Conservation (phyloP, 64 coral and sea anemone species). For the Pachyseris speciosa region DNA sequence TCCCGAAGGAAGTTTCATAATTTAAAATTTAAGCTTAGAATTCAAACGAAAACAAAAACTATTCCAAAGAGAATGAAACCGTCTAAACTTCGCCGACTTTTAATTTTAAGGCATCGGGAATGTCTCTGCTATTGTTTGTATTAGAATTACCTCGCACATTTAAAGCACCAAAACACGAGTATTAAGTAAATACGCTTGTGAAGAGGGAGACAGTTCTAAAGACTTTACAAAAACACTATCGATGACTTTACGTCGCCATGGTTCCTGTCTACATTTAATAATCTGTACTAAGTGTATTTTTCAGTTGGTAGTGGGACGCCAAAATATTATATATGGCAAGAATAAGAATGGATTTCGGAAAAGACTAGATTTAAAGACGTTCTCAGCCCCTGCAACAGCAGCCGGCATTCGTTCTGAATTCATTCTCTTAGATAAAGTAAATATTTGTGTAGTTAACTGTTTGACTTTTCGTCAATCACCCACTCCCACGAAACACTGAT, state of each 20-base stretch:
- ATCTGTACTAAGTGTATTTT: too few species aligned
- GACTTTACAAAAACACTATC: neutral
- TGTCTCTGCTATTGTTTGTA: neutral
- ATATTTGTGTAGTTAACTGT: too few species aligned
- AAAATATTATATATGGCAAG: too few species aligned
- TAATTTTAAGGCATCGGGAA: neutral
- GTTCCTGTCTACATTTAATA: too few species aligned
- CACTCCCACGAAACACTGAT: too few species aligned
- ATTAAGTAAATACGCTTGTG: neutral
- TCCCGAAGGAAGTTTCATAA: neutral
- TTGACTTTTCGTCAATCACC: too few species aligned
- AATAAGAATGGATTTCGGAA: too few species aligned
- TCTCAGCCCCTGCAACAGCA: too few species aligned
- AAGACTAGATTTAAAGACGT: too few species aligned
- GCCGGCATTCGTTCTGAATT: too few species aligned
- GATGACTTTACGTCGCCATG: neutral
- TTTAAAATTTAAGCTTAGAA: neutral
- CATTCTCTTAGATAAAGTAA: too few species aligned
- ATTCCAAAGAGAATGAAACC: neutral
- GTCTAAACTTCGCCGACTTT: neutral
- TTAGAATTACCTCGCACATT: slow-evolving; percentile 3
- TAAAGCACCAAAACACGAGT: neutral
- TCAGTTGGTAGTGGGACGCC: too few species aligned
- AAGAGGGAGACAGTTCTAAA: neutral
- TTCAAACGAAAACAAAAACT: neutral